Evolutionary conservation across 2,113 vertebrate species (phyloP).

Genomic region (Oxygymnocypris stewartii): DNA sequence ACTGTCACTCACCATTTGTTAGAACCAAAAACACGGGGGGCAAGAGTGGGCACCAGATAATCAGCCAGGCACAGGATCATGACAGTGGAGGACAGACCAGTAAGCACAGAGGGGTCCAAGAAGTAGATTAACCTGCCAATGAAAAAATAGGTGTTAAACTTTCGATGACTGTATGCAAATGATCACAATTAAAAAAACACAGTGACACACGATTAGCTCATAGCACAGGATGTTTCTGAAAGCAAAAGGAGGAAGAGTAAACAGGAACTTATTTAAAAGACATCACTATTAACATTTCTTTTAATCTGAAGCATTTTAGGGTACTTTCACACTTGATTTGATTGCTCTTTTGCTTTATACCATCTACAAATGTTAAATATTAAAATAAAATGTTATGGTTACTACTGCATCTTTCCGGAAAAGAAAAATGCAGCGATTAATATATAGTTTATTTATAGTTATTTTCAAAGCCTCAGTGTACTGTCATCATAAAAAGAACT

Average conservation of each 20-base stretch:
- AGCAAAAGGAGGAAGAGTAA: not conserved
- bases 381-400: too few relatives aligned
- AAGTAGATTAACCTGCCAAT: conserved; percentile 88
- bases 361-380: too few relatives aligned
- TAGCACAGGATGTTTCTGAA: not conserved
- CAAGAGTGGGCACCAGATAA: conserved; percentile 94
- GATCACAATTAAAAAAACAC: not conserved
- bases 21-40: conserved; percentile 92
- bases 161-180: not conserved
- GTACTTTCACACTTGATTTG: too few relatives aligned
- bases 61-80: conserved; percentile 96
- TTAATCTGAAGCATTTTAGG: not conserved
- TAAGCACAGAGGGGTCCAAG: conserved; percentile 95
- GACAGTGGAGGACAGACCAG: conserved; percentile 88
- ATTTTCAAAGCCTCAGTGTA: too few relatives aligned
- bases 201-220: not conserved
- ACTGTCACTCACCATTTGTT: conserved; percentile 87
- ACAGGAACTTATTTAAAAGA: not conserved
- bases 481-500: too few relatives aligned
- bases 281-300: not conserved
- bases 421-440: too few relatives aligned
- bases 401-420: too few relatives aligned
- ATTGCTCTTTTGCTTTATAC: too few relatives aligned
- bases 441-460: too few relatives aligned
- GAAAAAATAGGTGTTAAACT: conserved; percentile 24